phyloP scores from a whole-genome alignment of 2,888 invertebrate genomes.

The Ochlodes sylvanus region DNA sequence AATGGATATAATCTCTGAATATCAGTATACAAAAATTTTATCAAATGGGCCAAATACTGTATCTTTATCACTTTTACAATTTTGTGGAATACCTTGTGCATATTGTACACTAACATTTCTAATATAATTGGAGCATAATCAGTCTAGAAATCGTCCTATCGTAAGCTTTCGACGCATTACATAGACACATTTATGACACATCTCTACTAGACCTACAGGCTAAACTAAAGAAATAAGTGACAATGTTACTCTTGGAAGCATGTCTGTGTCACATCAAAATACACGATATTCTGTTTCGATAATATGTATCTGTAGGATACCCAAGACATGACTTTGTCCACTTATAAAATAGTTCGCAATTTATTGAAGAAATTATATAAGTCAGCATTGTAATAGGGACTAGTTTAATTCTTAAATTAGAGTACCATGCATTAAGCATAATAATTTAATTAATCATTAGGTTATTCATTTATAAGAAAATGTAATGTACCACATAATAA shows the following conservation, averaged over 20 bases:
- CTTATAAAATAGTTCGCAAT: neutral
- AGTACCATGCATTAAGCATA: neutral
- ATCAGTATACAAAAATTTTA: conserved; percentile 65
- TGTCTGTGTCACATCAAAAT: neutral
- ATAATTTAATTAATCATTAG: neutral
- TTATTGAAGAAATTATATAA: neutral
- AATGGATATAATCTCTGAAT: conserved; percentile 56
- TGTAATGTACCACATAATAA: too few species aligned
- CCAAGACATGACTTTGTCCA: neutral
- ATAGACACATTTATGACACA: conserved; percentile 47
- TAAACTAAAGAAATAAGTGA: conserved; percentile 43
- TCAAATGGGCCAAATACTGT: conserved; percentile 71
- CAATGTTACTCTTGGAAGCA: conserved; percentile 17
- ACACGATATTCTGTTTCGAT: neutral
- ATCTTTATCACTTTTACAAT: conserved; percentile 62
- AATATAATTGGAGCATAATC: conserved; percentile 75
- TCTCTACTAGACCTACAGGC: conserved; percentile 51
- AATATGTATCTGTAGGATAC: neutral
- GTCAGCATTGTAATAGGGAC: conserved; percentile 15
- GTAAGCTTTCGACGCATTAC: conserved; percentile 56
- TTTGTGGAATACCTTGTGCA: conserved; percentile 71
- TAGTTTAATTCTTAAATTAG: conserved; percentile 9
- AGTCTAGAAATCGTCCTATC: conserved; percentile 80
- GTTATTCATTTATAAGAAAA: too few species aligned
- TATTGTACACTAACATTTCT: conserved; percentile 62